Percentiles rank a stretch among this genome's conserved stretches.
Conservation (phyloP, 2,888 invertebrate genomes). For the Hemaris fuciformis region DNA sequence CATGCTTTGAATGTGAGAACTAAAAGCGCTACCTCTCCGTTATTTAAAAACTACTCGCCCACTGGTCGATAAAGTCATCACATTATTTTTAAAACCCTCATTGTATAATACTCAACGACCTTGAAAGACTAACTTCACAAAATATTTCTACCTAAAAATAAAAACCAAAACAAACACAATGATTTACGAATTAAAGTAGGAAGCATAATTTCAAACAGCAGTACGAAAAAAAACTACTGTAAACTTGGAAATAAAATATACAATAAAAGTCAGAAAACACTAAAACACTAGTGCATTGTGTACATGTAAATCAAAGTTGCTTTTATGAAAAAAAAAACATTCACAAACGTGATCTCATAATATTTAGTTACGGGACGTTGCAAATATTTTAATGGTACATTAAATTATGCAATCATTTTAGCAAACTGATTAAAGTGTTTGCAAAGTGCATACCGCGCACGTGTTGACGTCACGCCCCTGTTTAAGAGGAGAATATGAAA, state of each 20-base stretch:
- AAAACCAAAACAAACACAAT: background rate
- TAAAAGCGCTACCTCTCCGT: background rate
- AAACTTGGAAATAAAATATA: background rate
- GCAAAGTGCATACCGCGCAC: conserved; percentile 53
- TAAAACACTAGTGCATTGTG: background rate
- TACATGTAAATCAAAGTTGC: background rate
- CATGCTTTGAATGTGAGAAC: too few relatives aligned
- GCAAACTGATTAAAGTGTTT: conserved; percentile 61
- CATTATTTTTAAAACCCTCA: background rate
- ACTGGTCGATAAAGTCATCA: background rate
- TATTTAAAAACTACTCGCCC: background rate
- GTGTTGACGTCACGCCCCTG: conserved; percentile 10
- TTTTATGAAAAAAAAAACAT: conserved; percentile 1
- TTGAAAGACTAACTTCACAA: background rate
- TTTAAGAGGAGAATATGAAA: background rate
- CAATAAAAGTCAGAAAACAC: background rate
- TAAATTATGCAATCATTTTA: conserved; percentile 56
- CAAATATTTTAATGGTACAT: conserved; percentile 27
- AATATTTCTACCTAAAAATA: background rate
- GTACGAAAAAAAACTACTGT: background rate
- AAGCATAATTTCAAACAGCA: background rate
- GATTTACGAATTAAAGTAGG: background rate
- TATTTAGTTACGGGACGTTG: conserved; percentile 18
- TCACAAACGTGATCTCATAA: conserved; percentile 15
- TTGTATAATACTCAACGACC: background rate